Evolutionary conservation across 2,797 vertebrate species (phyloP).

Genomic region (Tenualosa ilisha): DNA sequence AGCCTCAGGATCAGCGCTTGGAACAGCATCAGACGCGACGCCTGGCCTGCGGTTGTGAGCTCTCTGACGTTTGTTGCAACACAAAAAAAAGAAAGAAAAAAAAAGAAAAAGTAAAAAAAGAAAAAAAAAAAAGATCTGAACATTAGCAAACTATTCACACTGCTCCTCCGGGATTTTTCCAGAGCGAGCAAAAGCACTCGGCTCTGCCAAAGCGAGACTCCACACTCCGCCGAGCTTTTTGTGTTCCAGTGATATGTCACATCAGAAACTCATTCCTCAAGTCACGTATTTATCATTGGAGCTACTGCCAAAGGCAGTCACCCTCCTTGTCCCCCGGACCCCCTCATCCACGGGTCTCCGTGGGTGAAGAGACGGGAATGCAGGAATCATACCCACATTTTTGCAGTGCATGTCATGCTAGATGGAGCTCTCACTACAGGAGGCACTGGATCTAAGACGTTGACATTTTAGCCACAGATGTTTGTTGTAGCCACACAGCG

Average conservation of each 20-base stretch:
- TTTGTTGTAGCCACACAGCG: background rate
- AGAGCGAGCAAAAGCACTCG: background rate
- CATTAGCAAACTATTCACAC: conserved; percentile 9
- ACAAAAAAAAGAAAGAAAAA: background rate
- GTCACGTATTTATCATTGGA: background rate
- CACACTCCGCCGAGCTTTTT: background rate
- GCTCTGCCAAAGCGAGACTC: background rate
- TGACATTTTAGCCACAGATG: background rate
- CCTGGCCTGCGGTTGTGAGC: background rate
- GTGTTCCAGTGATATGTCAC: background rate
- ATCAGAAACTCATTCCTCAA: background rate
- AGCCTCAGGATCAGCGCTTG: background rate
- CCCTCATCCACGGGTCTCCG: background rate
- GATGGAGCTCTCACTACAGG: background rate
- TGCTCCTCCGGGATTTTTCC: background rate
- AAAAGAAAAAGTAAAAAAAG: background rate
- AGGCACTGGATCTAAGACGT: background rate
- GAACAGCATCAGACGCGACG: background rate
- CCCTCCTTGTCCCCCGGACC: background rate
- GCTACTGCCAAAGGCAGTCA: background rate
- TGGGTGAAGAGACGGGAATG: background rate
- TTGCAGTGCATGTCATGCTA: background rate
- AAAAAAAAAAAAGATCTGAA: background rate
- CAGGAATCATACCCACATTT: background rate
- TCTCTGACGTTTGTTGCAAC: background rate